phyloP scores from a whole-genome alignment of 2,797 vertebrate genomes.

The Sciurus carolinensis region DNA sequence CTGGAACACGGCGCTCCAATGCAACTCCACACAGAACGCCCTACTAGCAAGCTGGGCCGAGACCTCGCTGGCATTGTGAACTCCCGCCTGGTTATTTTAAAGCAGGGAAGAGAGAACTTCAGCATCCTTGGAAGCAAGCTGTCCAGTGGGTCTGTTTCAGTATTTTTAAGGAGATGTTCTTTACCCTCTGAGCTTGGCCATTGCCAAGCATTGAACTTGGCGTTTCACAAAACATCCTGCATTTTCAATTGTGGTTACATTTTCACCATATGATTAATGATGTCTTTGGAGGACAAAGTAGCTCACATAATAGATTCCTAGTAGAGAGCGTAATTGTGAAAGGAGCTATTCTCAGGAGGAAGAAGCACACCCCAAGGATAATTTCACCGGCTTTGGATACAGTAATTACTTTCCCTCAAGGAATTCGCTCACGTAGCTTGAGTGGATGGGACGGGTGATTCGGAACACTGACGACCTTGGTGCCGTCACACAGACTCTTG shows the following conservation, averaged over 20 bases:
- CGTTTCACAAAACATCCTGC: slow-evolving; percentile 29
- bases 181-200: not conserved
- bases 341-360: slow-evolving; percentile 75
- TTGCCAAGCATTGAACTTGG: not conserved
- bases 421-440: slow-evolving; percentile 59
- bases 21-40: rapidly evolving
- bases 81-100: not conserved
- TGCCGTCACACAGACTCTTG: not conserved
- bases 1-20: not conserved
- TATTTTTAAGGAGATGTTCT: not conserved
- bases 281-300: slow-evolving; percentile 80
- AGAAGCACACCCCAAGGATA: slow-evolving; percentile 49
- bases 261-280: slow-evolving; percentile 70
- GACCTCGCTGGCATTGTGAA: not conserved
- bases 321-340: slow-evolving; percentile 57
- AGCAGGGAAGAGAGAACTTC: not conserved
- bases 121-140: not conserved
- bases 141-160: rapidly evolving
- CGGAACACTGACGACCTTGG: not conserved
- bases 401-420: slow-evolving; percentile 82
- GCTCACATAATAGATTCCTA: slow-evolving; percentile 78
- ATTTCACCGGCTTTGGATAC: slow-evolving; percentile 76
- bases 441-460: not conserved
- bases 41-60: too few relatives aligned
- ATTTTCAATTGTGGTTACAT: slow-evolving; percentile 78